Base-by-base conservation (phyloP, 2,888 invertebrate species). In the Phortica okadai region DNA sequence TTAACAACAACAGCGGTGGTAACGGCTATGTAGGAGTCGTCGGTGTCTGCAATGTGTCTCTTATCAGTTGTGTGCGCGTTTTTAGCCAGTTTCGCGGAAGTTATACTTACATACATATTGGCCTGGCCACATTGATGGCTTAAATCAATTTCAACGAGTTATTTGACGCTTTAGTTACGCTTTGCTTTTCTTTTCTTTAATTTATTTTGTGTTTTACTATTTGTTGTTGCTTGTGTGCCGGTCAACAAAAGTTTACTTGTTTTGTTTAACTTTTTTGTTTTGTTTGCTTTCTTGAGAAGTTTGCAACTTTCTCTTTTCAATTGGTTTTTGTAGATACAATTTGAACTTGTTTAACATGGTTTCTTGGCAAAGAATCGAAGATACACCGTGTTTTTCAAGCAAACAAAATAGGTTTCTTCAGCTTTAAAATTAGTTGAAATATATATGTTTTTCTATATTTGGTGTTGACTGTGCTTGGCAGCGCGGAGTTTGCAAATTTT, bases 221-320 rank as follows among this genome's bases (percentile, higher is more conserved):
- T 54, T 76, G 50, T 50, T 42, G 66, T 56, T 56, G 54, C 42
- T 45, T 56, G 56, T 33, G 7, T 70, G 45, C 25, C 54, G 64
- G 64, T 66, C 74, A 54, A 25, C 64, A 74, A 62, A 50, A 74
- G 33, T 66, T 54, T 50, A 44, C 14, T 59, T 25, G 33, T 25
- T 58, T 73, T 41, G 73, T 41, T 25, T 58, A 16, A 59, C 4
- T 59, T 59, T 56, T 62, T 45, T 44, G 45, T 64, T 76, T 21
- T 64, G 8, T 42, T 58, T 64, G 50, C 14, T 75, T 42, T 75
- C 66, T 58, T 66, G 73, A 79, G 70, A 77, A 69, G 70, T 75
- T 80, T 77, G 84, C 86, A 82, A 86, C 86, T 86, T 86, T 86
- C 86, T 86, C 86, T 82, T 86, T 86, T 82, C 85, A 86, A 86